Base-by-base conservation (phyloP, 2,113 vertebrate genomes). In the Pluvianellus socialis region DNA sequence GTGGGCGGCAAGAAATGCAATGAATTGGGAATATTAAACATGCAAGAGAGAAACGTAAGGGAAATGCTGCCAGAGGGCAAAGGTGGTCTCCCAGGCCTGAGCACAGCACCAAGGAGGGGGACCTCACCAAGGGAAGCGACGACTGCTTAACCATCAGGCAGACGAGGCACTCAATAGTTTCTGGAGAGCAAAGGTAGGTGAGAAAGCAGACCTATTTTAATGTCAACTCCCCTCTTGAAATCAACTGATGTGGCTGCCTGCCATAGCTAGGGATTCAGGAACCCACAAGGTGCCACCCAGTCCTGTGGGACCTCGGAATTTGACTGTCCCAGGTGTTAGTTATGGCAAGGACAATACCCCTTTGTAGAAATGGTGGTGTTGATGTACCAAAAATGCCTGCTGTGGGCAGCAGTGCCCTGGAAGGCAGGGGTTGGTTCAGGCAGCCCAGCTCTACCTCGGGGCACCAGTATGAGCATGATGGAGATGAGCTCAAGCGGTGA, bases 381-480 rank as follows among this genome's bases (percentile, higher is more conserved):
- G 73, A 33, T 45, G 10, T 52, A 70, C 35, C 6, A 2, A 62
- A 86, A 80, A 24, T 12, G 42, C 67, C 70, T 33, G 33, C 47
- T 74, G 23, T 2, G 5, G 18, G 14, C 23, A 79, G 52, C 1
- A 2, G 4, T 59, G 52, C 16, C 38, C 52, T 62, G 76, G 68
- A 67, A 86, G 40, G 38, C 72, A 63, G 12, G 20, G 32, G 26
- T 56, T 65, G 32, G 26, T 56, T 65, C 23, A 44, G 56, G 67
- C 45, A 66, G 42, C 63, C 33, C 14, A 0, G 23, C 32, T 73
- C n/a, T 59, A n/a, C 40, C 67, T 32, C 9, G 0, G 24, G 45
- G 4, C 1, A 3, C 28, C 40, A 22, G 27, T 75, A 33, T 0
- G 0, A 83, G 47, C 3, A 0, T 4, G 9, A 33, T 3, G 17